Base-by-base conservation (phyloP, 2,113 vertebrate genomes). In the Pitta sordida region DNA sequence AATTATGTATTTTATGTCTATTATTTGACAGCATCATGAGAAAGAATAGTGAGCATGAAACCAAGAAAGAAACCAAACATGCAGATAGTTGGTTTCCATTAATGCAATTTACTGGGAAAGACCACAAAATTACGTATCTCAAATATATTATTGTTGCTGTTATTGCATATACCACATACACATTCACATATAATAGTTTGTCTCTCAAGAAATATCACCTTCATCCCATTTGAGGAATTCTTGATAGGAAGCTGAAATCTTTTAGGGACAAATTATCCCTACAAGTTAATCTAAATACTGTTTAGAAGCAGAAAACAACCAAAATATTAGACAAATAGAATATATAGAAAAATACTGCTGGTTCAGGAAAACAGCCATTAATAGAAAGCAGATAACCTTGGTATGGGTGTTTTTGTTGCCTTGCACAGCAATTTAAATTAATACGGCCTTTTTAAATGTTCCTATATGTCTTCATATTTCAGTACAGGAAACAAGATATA, bases 381-480 rank as follows among this genome's bases (percentile, higher is more conserved):
- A 9, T 34, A 80, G 17, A 53, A 75, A 75, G 17, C 15, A 55
- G 18, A 32, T 24, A 79, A 86, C 18, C 6, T 68, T 63, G 23
- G 1, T n/a, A 43, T 34, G 39, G 22, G 8, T 65, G 18, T 17
- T 63, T 24, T 8, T 9, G 2, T 17, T 63, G 7, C 34, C 30
- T 70, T 58, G 51, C 2, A 7, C 32, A 36, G 10, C 1, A 27
- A 44, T 3, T 39, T n/a, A 62, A 83, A 71, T 8, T 17, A 55
- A 15, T 26, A n/a, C 1, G 36, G 12, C 3, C 49, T 83, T 22
- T 52, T 53, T 73, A 73, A 83, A 39, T 3, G 2, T 20, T 63
- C 19, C 5, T 51, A 1, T 23, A 2, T 3, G 1, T 51, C 18
- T 0, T 0, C 53, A 34, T 23, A 44, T 32, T 12, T 68, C 43